A percentile compares a stretch with the other conserved stretches of the same genome.
phyloP scores from a whole-genome alignment of 1,140 invertebrate species.

The Stegodyphus dumicola region DNA sequence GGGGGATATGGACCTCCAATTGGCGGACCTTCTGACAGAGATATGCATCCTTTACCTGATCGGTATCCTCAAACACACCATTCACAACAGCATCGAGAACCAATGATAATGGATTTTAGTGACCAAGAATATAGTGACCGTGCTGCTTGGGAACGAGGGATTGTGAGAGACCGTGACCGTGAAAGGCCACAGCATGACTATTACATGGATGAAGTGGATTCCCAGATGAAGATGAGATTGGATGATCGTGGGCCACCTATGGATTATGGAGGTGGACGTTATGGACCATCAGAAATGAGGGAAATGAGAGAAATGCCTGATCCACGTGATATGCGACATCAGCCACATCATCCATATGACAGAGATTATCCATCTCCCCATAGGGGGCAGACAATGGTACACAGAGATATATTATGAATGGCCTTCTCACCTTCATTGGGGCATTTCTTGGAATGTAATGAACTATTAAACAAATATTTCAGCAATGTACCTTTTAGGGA shows the following conservation, averaged over 20 bases:
- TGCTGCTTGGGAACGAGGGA: conserved; percentile 40
- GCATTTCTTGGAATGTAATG: neutral
- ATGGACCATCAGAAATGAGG: conserved; percentile 36
- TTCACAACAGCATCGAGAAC: neutral
- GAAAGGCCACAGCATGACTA: conserved; percentile 16
- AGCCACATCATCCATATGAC: conserved; percentile 35
- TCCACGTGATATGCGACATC: conserved; percentile 39
- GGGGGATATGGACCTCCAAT: conserved; percentile 37
- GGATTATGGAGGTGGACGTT: conserved; percentile 41
- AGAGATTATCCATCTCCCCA: conserved; percentile 55
- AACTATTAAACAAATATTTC: neutral
- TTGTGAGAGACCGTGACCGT: neutral
- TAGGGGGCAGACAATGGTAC: conserved; percentile 58
- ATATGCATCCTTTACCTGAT: conserved; percentile 38
- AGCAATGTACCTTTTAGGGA: too few species aligned
- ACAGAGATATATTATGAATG: conserved; percentile 52
- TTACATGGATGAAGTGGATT: conserved; percentile 50
- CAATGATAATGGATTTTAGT: conserved; percentile 38
- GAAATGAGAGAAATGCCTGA: conserved; percentile 47
- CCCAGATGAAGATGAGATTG: conserved; percentile 42
- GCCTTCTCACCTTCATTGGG: conserved; percentile 39
- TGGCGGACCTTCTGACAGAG: conserved; percentile 2
- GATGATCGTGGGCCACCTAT: conserved; percentile 21
- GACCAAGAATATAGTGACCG: conserved; percentile 56
- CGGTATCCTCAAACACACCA: conserved; percentile 48